Evolutionary conservation across 2,888 invertebrate species (phyloP), one percentile per base, ranked within the genome.

Genomic region (Nephrotoma flavescens): DNA sequence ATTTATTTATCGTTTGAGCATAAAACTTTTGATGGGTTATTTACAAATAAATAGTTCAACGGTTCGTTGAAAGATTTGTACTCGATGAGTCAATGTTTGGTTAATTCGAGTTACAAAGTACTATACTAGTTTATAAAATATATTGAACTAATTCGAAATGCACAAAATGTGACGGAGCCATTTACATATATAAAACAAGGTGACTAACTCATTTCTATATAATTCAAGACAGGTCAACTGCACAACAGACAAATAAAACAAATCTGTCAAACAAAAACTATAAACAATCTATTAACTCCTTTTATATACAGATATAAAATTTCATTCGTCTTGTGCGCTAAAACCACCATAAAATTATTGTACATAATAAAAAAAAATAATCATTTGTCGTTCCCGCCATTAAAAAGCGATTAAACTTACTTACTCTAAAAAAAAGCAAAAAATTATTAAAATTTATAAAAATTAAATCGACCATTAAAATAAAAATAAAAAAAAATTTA

Each of bases 381-480:
- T 71, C 19, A 71, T 71, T 71, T 9, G 71, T 31, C 71, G 7
- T 84, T 42, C 84, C 84, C 84, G 41, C 42, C 84, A 84, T 84
- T 84, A 84, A 84, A 84, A 42, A 84, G 42, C 84, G 84, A 84
- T 84, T 84, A 84, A 71, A 71, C 71, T 71, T 71, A 42, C 84
- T 84, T 84, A 84, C 84, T 42, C n/a, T 84, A 84, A 84, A 84
- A 84, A 19, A 42, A 19, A 19, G 1, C 2, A 47, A 47, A 12
- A 15, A 42, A 42, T 84, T 42, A 42, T 84, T 42, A 84, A 84
- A 84, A 41, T 15, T 42, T 42, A 84, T 15, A 84, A 84, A 83
- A 42, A 84, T n/a, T 84, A 84, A 84, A 84, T 84, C 84, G 84
- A 84, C 84, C 42, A 84, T 84, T 84, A 84, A 84, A 84, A 84